Evolutionary conservation across 2,797 vertebrate species (phyloP), one percentile per base, ranked within the genome.

Genomic region (Pampus argenteus): DNA sequence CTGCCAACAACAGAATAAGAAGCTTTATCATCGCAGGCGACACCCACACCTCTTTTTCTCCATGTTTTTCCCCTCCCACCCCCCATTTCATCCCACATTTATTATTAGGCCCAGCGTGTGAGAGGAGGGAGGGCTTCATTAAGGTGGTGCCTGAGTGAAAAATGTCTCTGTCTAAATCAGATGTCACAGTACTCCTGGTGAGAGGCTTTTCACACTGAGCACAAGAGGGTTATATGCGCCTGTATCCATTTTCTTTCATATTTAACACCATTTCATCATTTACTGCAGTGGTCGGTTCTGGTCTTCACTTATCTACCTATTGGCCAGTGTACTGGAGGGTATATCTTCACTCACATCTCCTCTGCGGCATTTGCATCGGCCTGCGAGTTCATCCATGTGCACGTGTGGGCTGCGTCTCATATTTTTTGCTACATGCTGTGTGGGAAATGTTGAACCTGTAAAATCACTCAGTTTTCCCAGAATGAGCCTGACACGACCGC

Each of bases 51-150:
- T 59, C 28, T 74, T 61, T 61, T 56, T 61, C 44, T 60, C 45
- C 45, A 0, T 15, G 9, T 38, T 22, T 57, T 3, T 20, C 11
- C 10, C 4, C 22, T 14, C 4, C 22, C 49, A 17, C 40, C 36
- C 29, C 20, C n/a, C 36, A 22, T 71, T 47, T 56, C 31, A 56
- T 64, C 54, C 62, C 68, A 58, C 3, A 0, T 78, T 78, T 85
- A 81, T 83, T 81, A 83, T 81, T 85, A 86, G 77, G 47, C 20
- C 31, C 52, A 6, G 25, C 6, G 48, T 74, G 61, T 59, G 64
- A 82, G 60, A 18, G 52, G 28, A 70, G 17, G 67, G 25, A 25
- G 47, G 38, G 68, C 48, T 67, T 75, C 54, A 76, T 42, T n/a
- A 25, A 28, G 44, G 67, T 68, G 31, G 31, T 42, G 57, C 47